Evolutionary conservation across 2,113 vertebrate genomes (phyloP).

Genomic region (Galeopterus variegatus): DNA sequence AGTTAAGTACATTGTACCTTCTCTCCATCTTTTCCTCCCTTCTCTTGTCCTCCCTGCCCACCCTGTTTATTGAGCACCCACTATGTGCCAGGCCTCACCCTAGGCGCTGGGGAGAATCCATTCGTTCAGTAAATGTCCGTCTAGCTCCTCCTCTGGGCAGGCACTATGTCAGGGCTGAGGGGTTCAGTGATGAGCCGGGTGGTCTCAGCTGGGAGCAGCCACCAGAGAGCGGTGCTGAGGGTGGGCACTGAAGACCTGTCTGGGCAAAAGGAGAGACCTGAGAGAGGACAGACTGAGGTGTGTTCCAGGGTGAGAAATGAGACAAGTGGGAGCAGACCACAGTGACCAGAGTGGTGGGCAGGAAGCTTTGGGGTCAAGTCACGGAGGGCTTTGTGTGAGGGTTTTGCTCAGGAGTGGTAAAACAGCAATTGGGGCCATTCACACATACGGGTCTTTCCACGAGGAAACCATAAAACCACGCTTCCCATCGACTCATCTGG

Average conservation of each 20-base stretch:
- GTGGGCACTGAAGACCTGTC: accelerated
- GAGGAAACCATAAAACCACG: not conserved
- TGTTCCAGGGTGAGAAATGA: not conserved
- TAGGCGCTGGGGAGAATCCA: accelerated
- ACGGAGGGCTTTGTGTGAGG: not conserved
- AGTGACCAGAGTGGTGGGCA: accelerated
- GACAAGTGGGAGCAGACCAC: not conserved
- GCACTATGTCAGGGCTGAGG: not conserved
- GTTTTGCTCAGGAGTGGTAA: accelerated
- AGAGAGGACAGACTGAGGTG: accelerated
- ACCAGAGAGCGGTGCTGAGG: accelerated
- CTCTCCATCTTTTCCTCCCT: not conserved
- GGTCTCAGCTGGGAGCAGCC: not conserved
- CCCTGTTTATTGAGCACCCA: not conserved
- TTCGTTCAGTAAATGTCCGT: not conserved
- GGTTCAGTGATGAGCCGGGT: not conserved
- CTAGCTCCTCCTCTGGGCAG: not conserved
- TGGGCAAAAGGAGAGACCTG: not conserved
- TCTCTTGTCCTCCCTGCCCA: accelerated
- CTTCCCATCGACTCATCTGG: not conserved
- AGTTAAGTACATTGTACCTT: accelerated
- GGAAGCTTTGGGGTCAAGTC: not conserved
- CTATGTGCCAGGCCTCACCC: not conserved
- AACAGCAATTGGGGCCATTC: not conserved
- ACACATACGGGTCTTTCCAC: accelerated